Percentiles rank a stretch among this genome's conserved stretches.
Conservation (phyloP, 1,140 invertebrate species). For the Harlomillsia oculata region DNA sequence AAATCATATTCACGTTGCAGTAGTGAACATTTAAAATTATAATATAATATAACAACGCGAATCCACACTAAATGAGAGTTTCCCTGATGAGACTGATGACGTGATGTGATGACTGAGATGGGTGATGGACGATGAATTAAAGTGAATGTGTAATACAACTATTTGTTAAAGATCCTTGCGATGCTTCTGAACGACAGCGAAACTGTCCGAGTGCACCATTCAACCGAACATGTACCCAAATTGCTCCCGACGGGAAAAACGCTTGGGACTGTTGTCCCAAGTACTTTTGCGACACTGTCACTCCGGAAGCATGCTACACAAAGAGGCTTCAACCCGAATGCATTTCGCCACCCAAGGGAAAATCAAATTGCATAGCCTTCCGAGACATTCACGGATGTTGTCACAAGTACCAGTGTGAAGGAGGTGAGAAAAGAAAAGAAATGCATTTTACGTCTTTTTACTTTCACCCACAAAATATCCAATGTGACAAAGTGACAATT, state of each 20-base stretch:
- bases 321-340: conserved; percentile 21
- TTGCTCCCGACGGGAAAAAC: not conserved
- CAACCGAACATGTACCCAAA: conserved; percentile 16
- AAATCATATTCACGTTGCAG: too few species aligned
- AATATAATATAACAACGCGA: too few species aligned
- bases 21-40: too few species aligned
- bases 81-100: not conserved
- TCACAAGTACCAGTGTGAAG: conserved; percentile 27
- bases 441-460: not conserved
- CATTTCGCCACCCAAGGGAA: conserved; percentile 11
- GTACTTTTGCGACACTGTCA: conserved; percentile 18
- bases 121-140: not conserved
- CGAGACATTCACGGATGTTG: conserved; percentile 22
- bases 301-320: conserved; percentile 10
- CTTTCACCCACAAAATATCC: not conserved
- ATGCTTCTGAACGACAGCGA: too few species aligned
- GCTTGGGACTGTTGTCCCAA: conserved; percentile 14
- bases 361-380: conserved; percentile 25
- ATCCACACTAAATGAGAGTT: too few species aligned
- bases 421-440: not conserved
- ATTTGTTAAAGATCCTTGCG: too few species aligned
- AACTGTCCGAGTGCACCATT: conserved; percentile 19
- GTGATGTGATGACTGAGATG: not conserved
- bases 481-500: not conserved
- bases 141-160: not conserved